Evolutionary conservation across 2,797 vertebrate species (phyloP).

Genomic region (Sebastes trivittatus): DNA sequence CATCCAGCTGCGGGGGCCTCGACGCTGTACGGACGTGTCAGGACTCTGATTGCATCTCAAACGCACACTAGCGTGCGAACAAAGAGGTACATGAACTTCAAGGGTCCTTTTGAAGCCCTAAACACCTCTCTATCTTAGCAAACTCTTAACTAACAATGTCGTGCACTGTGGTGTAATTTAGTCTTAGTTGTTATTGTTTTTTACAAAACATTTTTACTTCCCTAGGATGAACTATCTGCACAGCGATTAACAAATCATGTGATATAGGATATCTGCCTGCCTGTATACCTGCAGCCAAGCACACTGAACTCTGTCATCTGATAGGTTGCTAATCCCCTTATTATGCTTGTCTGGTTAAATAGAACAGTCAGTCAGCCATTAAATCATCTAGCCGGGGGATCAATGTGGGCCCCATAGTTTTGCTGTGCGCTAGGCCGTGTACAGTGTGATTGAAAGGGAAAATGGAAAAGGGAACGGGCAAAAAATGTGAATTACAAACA

Average conservation of each 20-base stretch:
- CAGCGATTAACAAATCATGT: conserved; percentile 43
- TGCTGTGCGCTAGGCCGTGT: conserved; percentile 17
- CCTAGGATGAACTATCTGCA: conserved; percentile 1
- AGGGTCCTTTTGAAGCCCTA: conserved; percentile 21
- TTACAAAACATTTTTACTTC: not conserved
- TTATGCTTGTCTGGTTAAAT: conserved; percentile 75
- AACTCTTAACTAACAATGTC: not conserved
- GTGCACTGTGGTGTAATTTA: not conserved
- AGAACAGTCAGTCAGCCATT: conserved; percentile 71
- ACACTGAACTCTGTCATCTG: conserved; percentile 72
- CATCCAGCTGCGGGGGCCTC: conserved; percentile 48
- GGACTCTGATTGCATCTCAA: conserved; percentile 62
- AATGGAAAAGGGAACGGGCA: not conserved
- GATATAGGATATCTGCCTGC: conserved; percentile 41
- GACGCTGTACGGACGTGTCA: conserved; percentile 52
- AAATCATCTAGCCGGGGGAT: conserved; percentile 65
- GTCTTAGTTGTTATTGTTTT: not conserved
- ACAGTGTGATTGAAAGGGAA: conserved; percentile 24
- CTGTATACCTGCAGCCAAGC: conserved; percentile 61
- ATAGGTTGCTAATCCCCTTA: conserved; percentile 75
- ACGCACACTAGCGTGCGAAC: conserved; percentile 24
- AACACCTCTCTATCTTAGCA: not conserved
- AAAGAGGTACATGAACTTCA: conserved; percentile 36
- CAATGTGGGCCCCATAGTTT: conserved; percentile 60
- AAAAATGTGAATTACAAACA: conserved; percentile 33